phyloP scores from a whole-genome alignment of 2,888 invertebrate species.

The Pandemis heparana region DNA sequence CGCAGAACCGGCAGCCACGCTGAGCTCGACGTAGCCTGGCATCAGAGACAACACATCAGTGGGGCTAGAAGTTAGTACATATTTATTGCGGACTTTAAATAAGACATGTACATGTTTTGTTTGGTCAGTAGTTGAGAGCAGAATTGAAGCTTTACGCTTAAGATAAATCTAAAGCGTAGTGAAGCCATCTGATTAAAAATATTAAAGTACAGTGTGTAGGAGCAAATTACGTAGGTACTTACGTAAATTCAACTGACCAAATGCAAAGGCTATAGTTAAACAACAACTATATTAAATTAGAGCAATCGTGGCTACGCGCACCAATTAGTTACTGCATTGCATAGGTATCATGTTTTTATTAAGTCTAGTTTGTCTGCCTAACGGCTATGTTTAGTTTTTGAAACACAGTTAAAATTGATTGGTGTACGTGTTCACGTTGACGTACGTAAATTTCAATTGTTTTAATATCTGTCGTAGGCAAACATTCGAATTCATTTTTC shows the following conservation, averaged over 20 bases:
- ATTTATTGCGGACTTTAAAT: too few relatives aligned
- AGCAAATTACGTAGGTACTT: too few relatives aligned
- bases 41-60: neutral
- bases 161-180: too few relatives aligned
- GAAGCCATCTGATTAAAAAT: too few relatives aligned
- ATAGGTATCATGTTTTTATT: neutral
- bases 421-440: neutral
- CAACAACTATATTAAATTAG: neutral
- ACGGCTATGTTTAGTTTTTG: neutral
- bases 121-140: too few relatives aligned
- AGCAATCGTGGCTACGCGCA: neutral
- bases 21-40: slow-evolving; percentile 86
- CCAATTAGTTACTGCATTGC: neutral
- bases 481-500: slow-evolving; percentile 11
- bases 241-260: too few relatives aligned
- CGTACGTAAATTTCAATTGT: neutral
- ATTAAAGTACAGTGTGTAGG: too few relatives aligned
- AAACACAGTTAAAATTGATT: neutral
- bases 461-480: neutral
- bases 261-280: neutral
- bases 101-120: too few relatives aligned
- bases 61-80: too few relatives aligned
- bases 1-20: slow-evolving; percentile 89
- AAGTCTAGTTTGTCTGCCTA: neutral
- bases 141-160: too few relatives aligned